These are phyloP conservation scores for Hydroisotoma schaefferi DNA, from an alignment of 2,888 invertebrate genomes.

Conservation along the genomic window DNA sequence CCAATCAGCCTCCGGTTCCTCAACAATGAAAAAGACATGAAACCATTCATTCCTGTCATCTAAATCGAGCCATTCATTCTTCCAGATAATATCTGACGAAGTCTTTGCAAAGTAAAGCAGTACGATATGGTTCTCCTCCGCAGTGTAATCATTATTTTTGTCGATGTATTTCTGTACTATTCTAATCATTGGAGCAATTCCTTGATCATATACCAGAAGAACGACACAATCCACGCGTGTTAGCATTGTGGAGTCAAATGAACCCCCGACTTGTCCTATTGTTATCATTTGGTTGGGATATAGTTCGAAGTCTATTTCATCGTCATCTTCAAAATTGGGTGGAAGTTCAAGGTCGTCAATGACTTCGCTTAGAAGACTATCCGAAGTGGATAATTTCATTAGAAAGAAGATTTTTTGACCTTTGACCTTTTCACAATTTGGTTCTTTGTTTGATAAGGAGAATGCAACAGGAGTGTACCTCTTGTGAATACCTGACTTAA, in stretches of 20 bases:
- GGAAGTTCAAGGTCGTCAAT: not conserved
- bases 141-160: not conserved
- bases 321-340: not conserved
- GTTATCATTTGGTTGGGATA: too few species aligned
- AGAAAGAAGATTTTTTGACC: not conserved
- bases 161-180: not conserved
- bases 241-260: not conserved
- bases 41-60: not conserved
- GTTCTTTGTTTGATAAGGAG: not conserved
- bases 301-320: not conserved
- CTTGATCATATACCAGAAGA: not conserved
- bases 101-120: not conserved
- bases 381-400: not conserved
- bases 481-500: not conserved
- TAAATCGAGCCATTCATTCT: not conserved
- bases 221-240: not conserved
- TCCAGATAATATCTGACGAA: not conserved
- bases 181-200: not conserved
- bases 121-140: not conserved
- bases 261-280: not conserved
- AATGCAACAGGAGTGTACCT: not conserved
- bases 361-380: not conserved
- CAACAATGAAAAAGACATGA: not conserved
- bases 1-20: not conserved
- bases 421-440: not conserved